Evolutionary conservation across 2,797 vertebrate species (phyloP).

Genomic region (Melanotaenia nigrans): DNA sequence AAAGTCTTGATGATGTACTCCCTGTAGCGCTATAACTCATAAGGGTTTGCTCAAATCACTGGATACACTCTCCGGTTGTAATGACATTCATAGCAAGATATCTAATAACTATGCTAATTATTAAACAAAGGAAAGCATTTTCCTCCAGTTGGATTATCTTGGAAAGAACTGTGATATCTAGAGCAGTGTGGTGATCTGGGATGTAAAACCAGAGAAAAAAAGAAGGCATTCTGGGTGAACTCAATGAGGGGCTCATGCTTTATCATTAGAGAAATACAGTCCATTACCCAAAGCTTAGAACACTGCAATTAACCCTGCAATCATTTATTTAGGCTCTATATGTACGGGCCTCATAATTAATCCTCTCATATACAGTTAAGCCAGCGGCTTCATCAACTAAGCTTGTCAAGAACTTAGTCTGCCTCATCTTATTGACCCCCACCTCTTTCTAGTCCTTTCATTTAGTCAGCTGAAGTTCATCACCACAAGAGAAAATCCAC

Average conservation of each 20-base stretch:
- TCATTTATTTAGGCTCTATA: slow-evolving; percentile 72
- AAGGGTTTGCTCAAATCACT: slow-evolving; percentile 18
- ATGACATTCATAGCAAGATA: slow-evolving; percentile 48
- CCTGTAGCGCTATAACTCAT: slow-evolving; percentile 10
- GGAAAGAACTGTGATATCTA: slow-evolving; percentile 30
- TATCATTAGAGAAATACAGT: slow-evolving; percentile 64
- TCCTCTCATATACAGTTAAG: slow-evolving; percentile 53
- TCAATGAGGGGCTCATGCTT: slow-evolving; percentile 56
- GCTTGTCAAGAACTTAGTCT: slow-evolving; percentile 47
- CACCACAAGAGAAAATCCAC: not conserved
- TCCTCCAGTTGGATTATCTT: slow-evolving; percentile 59
- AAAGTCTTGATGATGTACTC: slow-evolving; percentile 16
- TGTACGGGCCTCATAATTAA: slow-evolving; percentile 57
- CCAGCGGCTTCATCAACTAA: slow-evolving; percentile 53
- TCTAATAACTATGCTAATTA: slow-evolving; percentile 63
- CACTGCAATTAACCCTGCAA: slow-evolving; percentile 71
- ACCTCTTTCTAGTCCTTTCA: slow-evolving; percentile 23
- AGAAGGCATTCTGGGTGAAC: slow-evolving; percentile 35
- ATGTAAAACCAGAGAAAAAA: slow-evolving; percentile 45
- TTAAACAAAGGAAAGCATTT: slow-evolving; percentile 37
- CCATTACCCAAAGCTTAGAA: slow-evolving; percentile 64
- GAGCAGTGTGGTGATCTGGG: slow-evolving; percentile 36
- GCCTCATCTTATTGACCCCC: slow-evolving; percentile 36
- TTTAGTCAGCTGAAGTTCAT: slow-evolving; percentile 34
- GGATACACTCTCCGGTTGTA: slow-evolving; percentile 20